Percentiles rank a stretch among this genome's conserved stretches.
Evolutionary conservation across 1,140 invertebrate species (phyloP).

Genomic region (Ceratina calcarata): DNA sequence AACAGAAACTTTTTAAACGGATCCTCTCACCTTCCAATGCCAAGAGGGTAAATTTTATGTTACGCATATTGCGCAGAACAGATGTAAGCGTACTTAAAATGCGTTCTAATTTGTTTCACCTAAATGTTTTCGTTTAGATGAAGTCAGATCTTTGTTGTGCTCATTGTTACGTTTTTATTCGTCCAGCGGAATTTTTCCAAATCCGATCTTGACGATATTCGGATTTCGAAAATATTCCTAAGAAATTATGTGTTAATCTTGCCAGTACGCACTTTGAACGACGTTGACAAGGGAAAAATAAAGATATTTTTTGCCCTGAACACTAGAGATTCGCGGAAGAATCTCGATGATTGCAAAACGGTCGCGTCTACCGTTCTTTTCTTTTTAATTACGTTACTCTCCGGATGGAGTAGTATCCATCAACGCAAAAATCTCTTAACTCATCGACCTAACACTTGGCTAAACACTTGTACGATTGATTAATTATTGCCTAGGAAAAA

Average conservation of each 20-base stretch:
- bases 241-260: constrained; percentile 71
- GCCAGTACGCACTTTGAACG: constrained; percentile 64
- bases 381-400: background rate
- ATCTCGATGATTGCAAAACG: background rate
- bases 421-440: constrained; percentile 27
- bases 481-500: constrained; percentile 39
- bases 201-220: constrained; percentile 64
- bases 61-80: background rate
- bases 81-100: constrained; percentile 33
- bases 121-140: constrained; percentile 79
- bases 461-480: constrained; percentile 52
- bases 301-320: constrained; percentile 19
- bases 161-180: constrained; percentile 62
- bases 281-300: background rate
- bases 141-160: constrained; percentile 73
- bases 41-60: background rate
- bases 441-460: constrained; percentile 32
- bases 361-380: background rate
- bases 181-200: constrained; percentile 62
- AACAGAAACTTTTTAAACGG: constrained; percentile 20
- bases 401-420: background rate
- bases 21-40: background rate
- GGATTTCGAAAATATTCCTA: constrained; percentile 72
- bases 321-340: background rate
- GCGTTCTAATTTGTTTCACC: constrained; percentile 76